Evolutionary conservation across 2,888 invertebrate species (phyloP).

Genomic region (Polydrusus tereticollis): DNA sequence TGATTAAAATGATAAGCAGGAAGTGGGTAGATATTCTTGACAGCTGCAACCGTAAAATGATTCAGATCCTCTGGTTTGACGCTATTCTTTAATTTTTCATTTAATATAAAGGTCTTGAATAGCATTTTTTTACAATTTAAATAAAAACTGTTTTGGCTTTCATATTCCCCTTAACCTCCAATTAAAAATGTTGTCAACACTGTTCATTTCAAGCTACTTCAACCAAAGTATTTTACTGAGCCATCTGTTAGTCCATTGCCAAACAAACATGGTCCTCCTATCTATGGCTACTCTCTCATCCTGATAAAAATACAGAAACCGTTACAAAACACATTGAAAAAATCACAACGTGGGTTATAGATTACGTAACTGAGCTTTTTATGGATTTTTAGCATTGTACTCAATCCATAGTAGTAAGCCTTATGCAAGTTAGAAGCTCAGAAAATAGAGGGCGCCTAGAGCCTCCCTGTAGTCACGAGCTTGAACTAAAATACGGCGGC

Average conservation of each 20-base stretch:
- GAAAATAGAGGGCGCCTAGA: background rate
- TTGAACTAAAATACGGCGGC: background rate
- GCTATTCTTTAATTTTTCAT: too few species aligned
- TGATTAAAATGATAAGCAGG: too few species aligned
- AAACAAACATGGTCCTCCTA: background rate
- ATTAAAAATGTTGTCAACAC: too few species aligned
- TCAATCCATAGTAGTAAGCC: background rate
- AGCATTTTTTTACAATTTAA: too few species aligned
- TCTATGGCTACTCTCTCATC: background rate
- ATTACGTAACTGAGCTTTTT: background rate
- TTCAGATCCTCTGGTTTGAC: too few species aligned
- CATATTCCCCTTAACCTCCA: too few species aligned
- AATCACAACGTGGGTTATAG: background rate
- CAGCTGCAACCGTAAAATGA: too few species aligned
- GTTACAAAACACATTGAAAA: background rate
- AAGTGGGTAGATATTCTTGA: too few species aligned
- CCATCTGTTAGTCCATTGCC: background rate
- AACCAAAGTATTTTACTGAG: background rate
- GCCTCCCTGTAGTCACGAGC: background rate
- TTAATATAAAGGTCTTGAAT: too few species aligned
- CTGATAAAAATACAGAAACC: background rate
- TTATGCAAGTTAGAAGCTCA: background rate
- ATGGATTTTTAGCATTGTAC: background rate
- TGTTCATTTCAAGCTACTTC: too few species aligned
- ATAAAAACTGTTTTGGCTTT: too few species aligned